phyloP scores from a whole-genome alignment of 53 echinoderm and acorn worm species.

The Henricia sp. region DNA sequence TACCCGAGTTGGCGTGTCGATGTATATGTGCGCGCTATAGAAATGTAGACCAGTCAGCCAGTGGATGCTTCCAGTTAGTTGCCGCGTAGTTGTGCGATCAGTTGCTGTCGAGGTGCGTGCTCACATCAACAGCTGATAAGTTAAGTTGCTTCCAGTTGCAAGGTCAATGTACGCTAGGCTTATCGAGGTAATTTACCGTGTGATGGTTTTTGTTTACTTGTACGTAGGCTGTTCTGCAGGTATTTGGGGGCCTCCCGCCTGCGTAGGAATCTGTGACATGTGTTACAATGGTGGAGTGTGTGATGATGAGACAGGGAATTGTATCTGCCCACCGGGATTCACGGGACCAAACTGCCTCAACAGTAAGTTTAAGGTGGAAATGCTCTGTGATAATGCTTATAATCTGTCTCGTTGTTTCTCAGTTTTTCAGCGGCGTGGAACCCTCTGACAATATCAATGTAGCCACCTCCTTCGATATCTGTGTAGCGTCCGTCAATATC shows the following conservation, averaged over 20 bases:
- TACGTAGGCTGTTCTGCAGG: slow-evolving; percentile 70
- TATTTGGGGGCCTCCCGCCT: slow-evolving; percentile 74
- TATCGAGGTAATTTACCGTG: not conserved
- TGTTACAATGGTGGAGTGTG: slow-evolving; percentile 87
- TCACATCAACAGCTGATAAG: not conserved
- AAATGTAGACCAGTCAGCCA: too few relatives aligned
- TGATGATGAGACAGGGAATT: slow-evolving; percentile 73
- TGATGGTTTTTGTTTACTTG: not conserved
- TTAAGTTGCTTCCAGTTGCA: too few relatives aligned
- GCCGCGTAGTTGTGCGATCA: not conserved
- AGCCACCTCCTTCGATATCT: not conserved
- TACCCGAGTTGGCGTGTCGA: too few relatives aligned
- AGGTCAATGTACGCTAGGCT: too few relatives aligned
- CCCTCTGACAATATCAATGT: not conserved
- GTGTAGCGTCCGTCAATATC: too few relatives aligned
- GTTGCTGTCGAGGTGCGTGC: not conserved
- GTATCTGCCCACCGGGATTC: slow-evolving; percentile 64
- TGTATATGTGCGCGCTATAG: too few relatives aligned
- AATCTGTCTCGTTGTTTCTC: too few relatives aligned
- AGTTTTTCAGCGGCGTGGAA: too few relatives aligned
- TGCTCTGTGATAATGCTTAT: not conserved
- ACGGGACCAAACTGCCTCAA: slow-evolving; percentile 47
- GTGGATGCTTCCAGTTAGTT: not conserved
- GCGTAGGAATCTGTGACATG: slow-evolving; percentile 61
- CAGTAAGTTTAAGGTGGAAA: slow-evolving; percentile 2